Evolutionary conservation across 2,113 vertebrate genomes (phyloP), one percentile per base, ranked within the genome.

Genomic region (Ceratotherium simum): DNA sequence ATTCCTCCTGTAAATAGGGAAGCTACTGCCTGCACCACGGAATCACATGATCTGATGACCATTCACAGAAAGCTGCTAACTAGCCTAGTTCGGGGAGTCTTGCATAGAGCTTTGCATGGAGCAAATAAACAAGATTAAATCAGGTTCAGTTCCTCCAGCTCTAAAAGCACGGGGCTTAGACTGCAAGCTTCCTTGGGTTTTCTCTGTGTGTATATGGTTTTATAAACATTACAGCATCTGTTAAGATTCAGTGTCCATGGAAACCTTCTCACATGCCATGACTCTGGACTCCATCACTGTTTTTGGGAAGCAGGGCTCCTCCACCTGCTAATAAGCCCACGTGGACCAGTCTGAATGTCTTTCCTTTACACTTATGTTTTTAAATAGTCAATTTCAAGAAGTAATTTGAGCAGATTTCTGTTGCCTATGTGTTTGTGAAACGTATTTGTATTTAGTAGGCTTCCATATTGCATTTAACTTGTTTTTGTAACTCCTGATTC

Each of bases 381-480:
- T 83, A 70, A 97, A 97, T 97, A 97, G 39, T 46, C 93, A 98
- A 90, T 97, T 97, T 97, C 89, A 98, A 98, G 93, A 95, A 98
- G 98, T 70, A 93, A 54, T 98, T 97, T 91, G 62, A 96, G 92
- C 83, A 81, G 89, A 65, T 98, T 65, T 98, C 95, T 95, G 48
- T 98, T 96, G 97, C 98, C 97, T 97, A 2, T 98, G 97, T 0
- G 87, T 98, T 98, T 98, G 97, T 98, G 97, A 98, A 98, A 90
- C 96, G 96, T 98, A 98, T 98, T 98, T 98, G 98, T 98, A 99
- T 98, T 98, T 98, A 96, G 98, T 98, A 98, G 97, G 98, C 98
- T 98, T 98, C 97, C 97, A 97, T 98, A 98, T 96, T 98, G 98
- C 98, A 99, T 98, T 98, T 98, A 99, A 96, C 98, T 98, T 98